phyloP scores from a whole-genome alignment of 2,888 invertebrate genomes.

The Drosophila anomelani region DNA sequence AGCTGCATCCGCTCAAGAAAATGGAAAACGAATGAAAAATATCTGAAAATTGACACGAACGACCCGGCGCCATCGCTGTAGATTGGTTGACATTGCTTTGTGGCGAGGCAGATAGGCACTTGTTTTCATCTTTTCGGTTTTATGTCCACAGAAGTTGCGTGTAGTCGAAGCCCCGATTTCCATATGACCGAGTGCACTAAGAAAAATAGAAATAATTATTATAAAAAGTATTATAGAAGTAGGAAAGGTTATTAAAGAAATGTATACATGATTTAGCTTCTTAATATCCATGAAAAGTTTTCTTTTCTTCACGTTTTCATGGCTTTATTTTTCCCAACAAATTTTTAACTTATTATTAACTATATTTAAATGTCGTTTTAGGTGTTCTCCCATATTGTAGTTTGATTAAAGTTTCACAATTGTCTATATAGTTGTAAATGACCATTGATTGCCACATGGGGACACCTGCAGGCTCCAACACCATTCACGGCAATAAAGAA shows the following conservation, averaged over 20 bases:
- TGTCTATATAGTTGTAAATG: constrained; percentile 3
- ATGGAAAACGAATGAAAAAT: constrained; percentile 46
- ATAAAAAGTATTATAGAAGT: too few relatives aligned
- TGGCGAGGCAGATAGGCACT: constrained; percentile 36
- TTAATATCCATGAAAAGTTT: background rate
- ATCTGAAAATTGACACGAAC: constrained; percentile 39
- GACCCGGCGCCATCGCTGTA: constrained; percentile 35
- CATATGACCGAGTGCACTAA: constrained; percentile 44
- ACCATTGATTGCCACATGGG: constrained; percentile 31
- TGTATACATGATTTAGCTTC: background rate
- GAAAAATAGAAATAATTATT: background rate
- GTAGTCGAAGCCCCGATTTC: constrained; percentile 64
- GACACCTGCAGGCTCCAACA: constrained; percentile 42
- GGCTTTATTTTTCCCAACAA: too few relatives aligned
- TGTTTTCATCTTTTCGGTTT: constrained; percentile 37
- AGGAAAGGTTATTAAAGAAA: too few relatives aligned
- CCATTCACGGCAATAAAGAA: constrained; percentile 20
- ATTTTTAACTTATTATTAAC: too few relatives aligned
- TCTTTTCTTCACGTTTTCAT: background rate
- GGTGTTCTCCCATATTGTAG: constrained; percentile 10
- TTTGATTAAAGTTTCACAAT: constrained; percentile 31
- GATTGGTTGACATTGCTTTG: constrained; percentile 44
- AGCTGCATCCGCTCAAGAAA: constrained; percentile 44
- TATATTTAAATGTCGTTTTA: background rate
- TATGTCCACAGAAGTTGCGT: constrained; percentile 55